Percentiles rank a stretch among this genome's conserved stretches.
phyloP scores from a whole-genome alignment of 2,113 vertebrate genomes.

The Apus apus region DNA sequence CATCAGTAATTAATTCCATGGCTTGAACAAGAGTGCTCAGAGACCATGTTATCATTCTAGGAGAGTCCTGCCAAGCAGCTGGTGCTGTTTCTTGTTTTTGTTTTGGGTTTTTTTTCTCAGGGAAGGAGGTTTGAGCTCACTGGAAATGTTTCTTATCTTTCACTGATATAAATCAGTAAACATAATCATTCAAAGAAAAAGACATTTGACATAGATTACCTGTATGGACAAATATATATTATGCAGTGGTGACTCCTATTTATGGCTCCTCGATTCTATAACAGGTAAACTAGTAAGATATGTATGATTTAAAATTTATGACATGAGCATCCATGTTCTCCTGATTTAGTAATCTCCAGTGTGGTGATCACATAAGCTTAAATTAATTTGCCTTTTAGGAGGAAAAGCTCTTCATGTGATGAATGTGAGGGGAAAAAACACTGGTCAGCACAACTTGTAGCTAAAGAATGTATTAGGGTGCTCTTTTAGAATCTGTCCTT shows the following conservation, averaged over 20 bases:
- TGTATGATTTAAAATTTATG: not conserved
- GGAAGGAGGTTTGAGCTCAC: slow-evolving; percentile 11
- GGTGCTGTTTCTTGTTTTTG: slow-evolving; percentile 11
- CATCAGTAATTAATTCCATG: not conserved
- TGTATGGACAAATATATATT: not conserved
- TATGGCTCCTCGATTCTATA: not conserved
- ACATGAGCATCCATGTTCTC: not conserved
- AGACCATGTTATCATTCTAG: slow-evolving; percentile 3
- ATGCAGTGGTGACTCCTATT: not conserved
- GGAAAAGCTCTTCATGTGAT: not conserved
- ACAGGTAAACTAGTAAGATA: not conserved
- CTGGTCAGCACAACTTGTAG: not conserved
- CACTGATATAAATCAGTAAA: not conserved
- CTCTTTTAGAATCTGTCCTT: not conserved
- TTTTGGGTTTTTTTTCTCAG: not conserved
- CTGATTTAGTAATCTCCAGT: not conserved
- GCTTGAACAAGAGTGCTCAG: not conserved
- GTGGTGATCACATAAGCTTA: not conserved
- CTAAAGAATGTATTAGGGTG: not conserved
- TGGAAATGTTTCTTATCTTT: not conserved
- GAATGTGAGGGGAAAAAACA: not conserved
- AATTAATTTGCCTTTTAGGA: not conserved
- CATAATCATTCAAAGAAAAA: not conserved
- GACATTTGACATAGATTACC: not conserved
- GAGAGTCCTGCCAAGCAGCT: slow-evolving; percentile 51